Conservation (phyloP, 2,888 invertebrate species). For the Oscheius sp. region DNA sequence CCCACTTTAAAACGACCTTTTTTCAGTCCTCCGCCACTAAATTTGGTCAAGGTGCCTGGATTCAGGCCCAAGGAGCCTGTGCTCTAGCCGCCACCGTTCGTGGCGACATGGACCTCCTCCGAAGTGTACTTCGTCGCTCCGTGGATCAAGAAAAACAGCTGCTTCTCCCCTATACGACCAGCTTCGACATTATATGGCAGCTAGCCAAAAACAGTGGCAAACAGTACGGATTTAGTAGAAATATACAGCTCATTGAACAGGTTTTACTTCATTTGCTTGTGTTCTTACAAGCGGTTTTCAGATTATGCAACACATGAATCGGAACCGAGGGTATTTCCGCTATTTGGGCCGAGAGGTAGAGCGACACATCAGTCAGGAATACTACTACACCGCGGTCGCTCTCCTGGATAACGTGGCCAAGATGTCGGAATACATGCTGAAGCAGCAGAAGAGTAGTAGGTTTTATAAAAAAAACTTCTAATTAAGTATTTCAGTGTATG, state of each 20-base stretch:
- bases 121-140: constrained; percentile 44
- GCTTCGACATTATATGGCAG: constrained; percentile 59
- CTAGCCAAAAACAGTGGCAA: constrained; percentile 39
- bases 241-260: constrained; percentile 48
- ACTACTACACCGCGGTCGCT: constrained; percentile 59
- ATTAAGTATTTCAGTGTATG: constrained; percentile 40
- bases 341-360: constrained; percentile 57
- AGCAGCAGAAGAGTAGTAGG: constrained; percentile 47
- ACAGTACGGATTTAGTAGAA: constrained; percentile 8
- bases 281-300: constrained; percentile 19
- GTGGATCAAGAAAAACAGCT: constrained; percentile 39
- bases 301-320: constrained; percentile 53
- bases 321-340: constrained; percentile 56
- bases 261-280: constrained; percentile 1
- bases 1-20: neutral
- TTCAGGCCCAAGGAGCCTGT: constrained; percentile 51
- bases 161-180: constrained; percentile 42
- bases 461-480: constrained; percentile 17
- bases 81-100: constrained; percentile 52
- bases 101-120: constrained; percentile 43
- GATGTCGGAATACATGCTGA: constrained; percentile 49
- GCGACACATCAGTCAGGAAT: constrained; percentile 56
- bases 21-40: constrained; percentile 51
- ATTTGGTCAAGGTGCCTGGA: constrained; percentile 42
- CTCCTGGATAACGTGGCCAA: constrained; percentile 53